Evolutionary conservation across 2,888 invertebrate species (phyloP).

Genomic region (Cryptocephalus moraei): DNA sequence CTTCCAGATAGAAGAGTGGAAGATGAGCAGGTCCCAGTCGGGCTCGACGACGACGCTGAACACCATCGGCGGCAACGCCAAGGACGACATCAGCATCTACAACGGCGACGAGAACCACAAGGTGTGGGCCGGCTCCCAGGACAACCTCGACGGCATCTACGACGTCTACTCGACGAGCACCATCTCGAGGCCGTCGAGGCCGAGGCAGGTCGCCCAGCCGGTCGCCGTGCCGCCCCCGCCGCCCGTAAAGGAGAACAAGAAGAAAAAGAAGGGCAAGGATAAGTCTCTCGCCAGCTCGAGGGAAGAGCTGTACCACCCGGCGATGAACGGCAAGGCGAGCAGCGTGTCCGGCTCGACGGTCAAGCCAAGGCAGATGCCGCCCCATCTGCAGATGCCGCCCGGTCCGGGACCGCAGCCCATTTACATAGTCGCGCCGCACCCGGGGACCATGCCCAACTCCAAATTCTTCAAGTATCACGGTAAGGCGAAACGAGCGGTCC

Average conservation of each 20-base stretch:
- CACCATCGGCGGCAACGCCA: slow-evolving; percentile 45
- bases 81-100: slow-evolving; percentile 74
- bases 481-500: too few species aligned
- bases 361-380: slow-evolving; percentile 30
- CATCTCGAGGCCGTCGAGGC: slow-evolving; percentile 56
- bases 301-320: slow-evolving; percentile 47
- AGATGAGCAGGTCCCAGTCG: slow-evolving; percentile 40
- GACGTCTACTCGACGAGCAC: slow-evolving; percentile 55
- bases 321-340: slow-evolving; percentile 43
- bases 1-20: slow-evolving; percentile 46
- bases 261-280: slow-evolving; percentile 48
- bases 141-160: slow-evolving; percentile 62
- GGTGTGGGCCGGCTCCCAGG: slow-evolving; percentile 75
- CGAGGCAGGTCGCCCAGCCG: slow-evolving; percentile 70
- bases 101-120: slow-evolving; percentile 92
- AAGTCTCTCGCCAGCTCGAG: slow-evolving; percentile 28
- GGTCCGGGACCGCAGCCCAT: slow-evolving; percentile 33
- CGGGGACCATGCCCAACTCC: slow-evolving; percentile 37
- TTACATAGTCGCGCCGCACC: slow-evolving; percentile 33
- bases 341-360: slow-evolving; percentile 37
- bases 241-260: slow-evolving; percentile 54
- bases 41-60: slow-evolving; percentile 53
- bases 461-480: slow-evolving; percentile 40
- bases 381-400: background rate
- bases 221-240: slow-evolving; percentile 75